Percentiles rank a stretch among this genome's conserved stretches.
Conservation (phyloP, 2,888 invertebrate species). For the Ptilodon capucinus region DNA sequence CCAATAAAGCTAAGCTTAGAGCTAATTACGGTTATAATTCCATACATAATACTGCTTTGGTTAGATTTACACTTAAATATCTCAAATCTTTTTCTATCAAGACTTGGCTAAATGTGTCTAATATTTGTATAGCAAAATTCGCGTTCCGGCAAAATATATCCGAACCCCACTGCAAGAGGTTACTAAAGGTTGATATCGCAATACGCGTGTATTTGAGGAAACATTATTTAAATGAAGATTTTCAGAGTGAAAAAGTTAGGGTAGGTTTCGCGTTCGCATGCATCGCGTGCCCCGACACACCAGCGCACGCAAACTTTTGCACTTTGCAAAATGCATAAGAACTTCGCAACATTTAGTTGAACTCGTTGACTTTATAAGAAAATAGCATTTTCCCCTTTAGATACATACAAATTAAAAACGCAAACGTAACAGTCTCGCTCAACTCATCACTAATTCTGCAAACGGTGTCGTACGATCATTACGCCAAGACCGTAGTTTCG, state of each 20-base stretch:
- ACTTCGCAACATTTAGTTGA: conserved; percentile 56
- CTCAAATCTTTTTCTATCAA: neutral
- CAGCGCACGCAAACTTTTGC: conserved; percentile 68
- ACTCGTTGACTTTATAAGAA: conserved; percentile 42
- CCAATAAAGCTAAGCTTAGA: conserved; percentile 33
- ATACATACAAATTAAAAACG: conserved; percentile 39
- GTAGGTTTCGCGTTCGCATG: conserved; percentile 54
- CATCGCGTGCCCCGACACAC: conserved; percentile 59
- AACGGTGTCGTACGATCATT: conserved; percentile 49
- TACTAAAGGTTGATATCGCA: conserved; percentile 19
- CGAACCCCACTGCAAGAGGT: conserved; percentile 26
- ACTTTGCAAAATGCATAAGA: conserved; percentile 73
- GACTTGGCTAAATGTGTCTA: too few species aligned
- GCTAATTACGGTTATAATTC: too few species aligned
- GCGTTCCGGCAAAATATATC: neutral
- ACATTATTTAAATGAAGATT: conserved; percentile 65
- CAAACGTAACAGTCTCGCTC: conserved; percentile 29
- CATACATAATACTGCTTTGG: neutral
- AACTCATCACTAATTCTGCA: conserved; percentile 45
- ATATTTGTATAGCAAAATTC: neutral
- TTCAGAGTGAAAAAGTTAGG: conserved; percentile 62
- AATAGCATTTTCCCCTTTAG: conserved; percentile 40
- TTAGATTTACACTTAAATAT: neutral
- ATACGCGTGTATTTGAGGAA: conserved; percentile 55
- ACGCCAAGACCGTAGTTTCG: conserved; percentile 47